Percentiles rank a stretch among this genome's conserved stretches.
These are phyloP conservation scores for Apamea epomidion DNA, from an alignment of 2,888 invertebrate genomes.

Conservation along the genomic window DNA sequence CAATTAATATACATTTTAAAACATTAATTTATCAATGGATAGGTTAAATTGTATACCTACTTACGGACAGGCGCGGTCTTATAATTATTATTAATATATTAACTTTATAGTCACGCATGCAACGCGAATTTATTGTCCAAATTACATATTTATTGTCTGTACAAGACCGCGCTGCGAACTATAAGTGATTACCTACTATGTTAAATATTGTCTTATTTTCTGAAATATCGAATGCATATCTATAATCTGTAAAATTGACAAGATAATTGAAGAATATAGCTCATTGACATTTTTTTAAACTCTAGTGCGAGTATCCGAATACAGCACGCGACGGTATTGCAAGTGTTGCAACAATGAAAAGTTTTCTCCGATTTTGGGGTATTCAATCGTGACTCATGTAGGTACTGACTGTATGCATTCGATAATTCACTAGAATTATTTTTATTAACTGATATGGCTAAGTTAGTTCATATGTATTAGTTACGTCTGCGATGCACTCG, in stretches of 20 bases:
- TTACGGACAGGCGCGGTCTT: constrained; percentile 73
- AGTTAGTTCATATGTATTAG: constrained; percentile 65
- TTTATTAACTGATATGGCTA: constrained; percentile 63
- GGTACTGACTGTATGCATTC: constrained; percentile 58
- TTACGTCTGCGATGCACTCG: constrained; percentile 65
- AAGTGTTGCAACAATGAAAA: constrained; percentile 49
- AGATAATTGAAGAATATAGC: constrained; percentile 53
- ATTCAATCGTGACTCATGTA: constrained; percentile 17
- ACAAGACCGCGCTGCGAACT: constrained; percentile 63
- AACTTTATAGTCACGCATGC: constrained; percentile 53
- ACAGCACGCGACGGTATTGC: constrained; percentile 36
- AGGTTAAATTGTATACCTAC: constrained; percentile 80
- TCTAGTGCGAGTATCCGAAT: constrained; percentile 31
- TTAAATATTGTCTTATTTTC: constrained; percentile 57
- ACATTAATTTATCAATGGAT: constrained; percentile 81
- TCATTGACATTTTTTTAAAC: constrained; percentile 28
- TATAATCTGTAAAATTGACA: constrained; percentile 49
- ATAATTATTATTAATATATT: constrained; percentile 46
- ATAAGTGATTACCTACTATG: constrained; percentile 46
- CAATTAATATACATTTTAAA: constrained; percentile 88
- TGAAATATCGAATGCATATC: constrained; percentile 66
- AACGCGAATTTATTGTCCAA: constrained; percentile 69
- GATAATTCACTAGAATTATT: constrained; percentile 59
- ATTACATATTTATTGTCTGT: constrained; percentile 67
- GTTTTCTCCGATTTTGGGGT: constrained; percentile 37